These are phyloP conservation scores for Choloepus hoffmanni DNA, from an alignment of 2,113 vertebrate genomes.

Conservation along the genomic window DNA sequence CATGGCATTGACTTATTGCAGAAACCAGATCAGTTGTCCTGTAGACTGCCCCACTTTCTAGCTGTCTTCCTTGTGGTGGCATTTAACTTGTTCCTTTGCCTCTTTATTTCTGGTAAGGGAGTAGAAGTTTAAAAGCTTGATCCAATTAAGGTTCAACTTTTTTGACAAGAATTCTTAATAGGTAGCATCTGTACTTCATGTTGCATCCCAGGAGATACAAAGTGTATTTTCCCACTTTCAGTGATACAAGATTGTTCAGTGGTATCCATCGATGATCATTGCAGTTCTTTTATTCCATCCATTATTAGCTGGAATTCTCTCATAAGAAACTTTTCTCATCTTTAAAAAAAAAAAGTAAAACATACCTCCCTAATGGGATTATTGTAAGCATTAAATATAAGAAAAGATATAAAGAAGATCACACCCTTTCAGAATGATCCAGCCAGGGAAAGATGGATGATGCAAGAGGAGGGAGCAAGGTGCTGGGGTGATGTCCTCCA, in stretches of 20 bases:
- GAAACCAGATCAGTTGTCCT: background rate
- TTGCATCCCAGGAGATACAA: background rate
- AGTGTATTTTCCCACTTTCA: background rate
- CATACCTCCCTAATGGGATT: background rate
- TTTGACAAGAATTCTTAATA: background rate
- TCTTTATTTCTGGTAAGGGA: background rate
- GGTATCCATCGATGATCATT: background rate
- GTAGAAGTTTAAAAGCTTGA: background rate
- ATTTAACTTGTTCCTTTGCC: background rate
- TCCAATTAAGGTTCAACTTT: background rate
- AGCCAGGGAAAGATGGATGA: background rate
- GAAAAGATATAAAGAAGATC: background rate
- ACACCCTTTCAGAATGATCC: background rate
- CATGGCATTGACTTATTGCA: background rate
- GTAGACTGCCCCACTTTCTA: background rate
- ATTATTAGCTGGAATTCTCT: background rate
- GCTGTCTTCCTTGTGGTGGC: background rate
- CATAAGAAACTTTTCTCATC: background rate
- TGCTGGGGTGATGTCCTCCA: background rate
- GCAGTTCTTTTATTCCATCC: background rate
- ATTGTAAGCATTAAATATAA: background rate
- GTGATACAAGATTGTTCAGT: background rate
- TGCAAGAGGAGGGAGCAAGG: background rate
- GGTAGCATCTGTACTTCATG: background rate
- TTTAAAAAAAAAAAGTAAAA: background rate